Evolutionary conservation across 1,140 invertebrate genomes (phyloP), one percentile per base, ranked within the genome.

Genomic region (Plodia interpunctella): DNA sequence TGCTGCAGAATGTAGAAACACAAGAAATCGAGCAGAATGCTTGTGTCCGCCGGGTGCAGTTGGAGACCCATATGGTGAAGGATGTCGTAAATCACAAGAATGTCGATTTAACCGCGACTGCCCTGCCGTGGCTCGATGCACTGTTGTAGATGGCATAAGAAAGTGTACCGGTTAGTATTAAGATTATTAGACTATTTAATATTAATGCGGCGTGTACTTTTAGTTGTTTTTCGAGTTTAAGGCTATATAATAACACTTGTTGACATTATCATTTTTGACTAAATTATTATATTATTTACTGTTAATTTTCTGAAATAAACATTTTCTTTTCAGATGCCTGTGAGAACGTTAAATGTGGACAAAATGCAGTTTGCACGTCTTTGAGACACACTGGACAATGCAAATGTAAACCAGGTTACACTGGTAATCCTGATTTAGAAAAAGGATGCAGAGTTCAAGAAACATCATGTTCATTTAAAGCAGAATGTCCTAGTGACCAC

Each of bases 1-100:
- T 32, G 94, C 94, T 49, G 96, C 96, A 0, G 88, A 92, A 56
- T 99, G 98, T 83, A 92, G 94, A 64, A 98, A 97, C 78, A 92
- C 93, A 3, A 90, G 94, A 65, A 97, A 96, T 53, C 94, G 94
- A 8, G 97, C 94, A 75, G 95, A 94, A 75, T 98, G 96, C 77
- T 83, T 91, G 35, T 97, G 97, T 84, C 93, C 95, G 30, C 74
- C 90, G 5, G 94, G 94, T 50, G 94, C 93, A 13, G 93, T 97
- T 53, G 96, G 96, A 15, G 94, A 97, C 90, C 93, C 96, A 11
- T 96, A 96, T 68, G 92, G 93, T 51, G 93, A 94, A 72, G 96
- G 96, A 18, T 97, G 96, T 72, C 91, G 92, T 62, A 90, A 92
- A 60, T 92, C 96, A 15, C 93, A 94, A 18, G 95, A 97, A 85